phyloP scores from a whole-genome alignment of 2,797 vertebrate genomes.

The Phrynocephalus guinanensis region DNA sequence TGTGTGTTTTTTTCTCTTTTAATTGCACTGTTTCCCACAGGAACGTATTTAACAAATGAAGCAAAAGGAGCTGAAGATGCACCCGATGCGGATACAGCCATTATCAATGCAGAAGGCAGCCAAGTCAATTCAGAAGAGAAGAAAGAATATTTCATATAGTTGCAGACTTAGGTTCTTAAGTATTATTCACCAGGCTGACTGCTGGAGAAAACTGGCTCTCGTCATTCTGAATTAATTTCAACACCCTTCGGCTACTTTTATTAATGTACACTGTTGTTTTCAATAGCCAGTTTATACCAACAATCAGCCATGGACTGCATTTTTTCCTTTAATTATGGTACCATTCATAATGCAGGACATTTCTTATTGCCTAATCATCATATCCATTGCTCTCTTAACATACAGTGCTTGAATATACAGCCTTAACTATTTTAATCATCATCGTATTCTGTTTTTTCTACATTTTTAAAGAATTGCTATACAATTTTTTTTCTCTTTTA shows the following conservation, averaged over 20 bases:
- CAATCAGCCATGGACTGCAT: conserved; percentile 85
- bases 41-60: conserved; percentile 99
- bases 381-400: conserved; percentile 85
- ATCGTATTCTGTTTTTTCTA: conserved; percentile 83
- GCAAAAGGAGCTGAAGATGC: conserved; percentile 99
- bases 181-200: conserved; percentile 83
- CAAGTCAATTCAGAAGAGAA: conserved; percentile 99
- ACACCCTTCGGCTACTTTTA: conserved; percentile 78
- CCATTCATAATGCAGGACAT: conserved; percentile 83
- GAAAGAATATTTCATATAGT: conserved; percentile 99
- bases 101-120: conserved; percentile 99
- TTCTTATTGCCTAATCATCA: conserved; percentile 85
- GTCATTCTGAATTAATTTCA: conserved; percentile 84
- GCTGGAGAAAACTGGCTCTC: conserved; percentile 87
- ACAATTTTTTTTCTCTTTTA: conserved; percentile 64
- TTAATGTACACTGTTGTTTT: conserved; percentile 78
- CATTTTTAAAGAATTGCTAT: conserved; percentile 76
- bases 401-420: conserved; percentile 97
- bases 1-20: conserved; percentile 33
- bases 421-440: conserved; percentile 85
- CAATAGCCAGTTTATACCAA: conserved; percentile 85
- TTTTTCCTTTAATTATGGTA: conserved; percentile 79
- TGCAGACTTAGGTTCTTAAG: conserved; percentile 80
- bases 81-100: conserved; percentile 98
- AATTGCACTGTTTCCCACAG: conserved; percentile 76